Percentiles rank a stretch among this genome's conserved stretches.
Evolutionary conservation across 2,113 vertebrate genomes (phyloP).

Genomic region (Psilopsiagon aurifrons): DNA sequence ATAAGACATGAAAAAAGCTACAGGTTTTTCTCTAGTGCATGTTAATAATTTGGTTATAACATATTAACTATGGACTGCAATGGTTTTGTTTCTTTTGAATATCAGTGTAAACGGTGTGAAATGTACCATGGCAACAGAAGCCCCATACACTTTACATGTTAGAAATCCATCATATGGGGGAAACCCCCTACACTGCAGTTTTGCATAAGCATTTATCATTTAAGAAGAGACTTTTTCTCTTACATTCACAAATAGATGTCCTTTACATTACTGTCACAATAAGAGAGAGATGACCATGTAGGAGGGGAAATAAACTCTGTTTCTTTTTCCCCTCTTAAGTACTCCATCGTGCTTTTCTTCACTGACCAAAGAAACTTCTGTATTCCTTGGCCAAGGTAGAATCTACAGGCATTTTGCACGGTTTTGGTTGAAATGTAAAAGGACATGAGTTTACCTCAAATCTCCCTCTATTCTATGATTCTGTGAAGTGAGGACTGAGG

Average conservation of each 20-base stretch:
- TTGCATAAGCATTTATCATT: background rate
- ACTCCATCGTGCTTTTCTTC: background rate
- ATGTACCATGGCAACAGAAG: background rate
- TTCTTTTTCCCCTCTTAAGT: background rate
- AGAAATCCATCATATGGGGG: background rate
- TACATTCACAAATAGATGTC: background rate
- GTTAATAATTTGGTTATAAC: background rate
- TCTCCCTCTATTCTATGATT: background rate
- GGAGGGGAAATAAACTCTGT: background rate
- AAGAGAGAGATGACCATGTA: background rate
- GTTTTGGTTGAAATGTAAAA: background rate
- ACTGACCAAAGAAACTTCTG: slow-evolving; percentile 14
- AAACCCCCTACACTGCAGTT: background rate
- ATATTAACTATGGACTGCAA: background rate
- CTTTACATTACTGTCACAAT: background rate
- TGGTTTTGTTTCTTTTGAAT: background rate
- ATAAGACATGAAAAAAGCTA: background rate
- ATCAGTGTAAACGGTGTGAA: background rate
- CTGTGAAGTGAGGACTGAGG: background rate
- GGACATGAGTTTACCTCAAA: background rate
- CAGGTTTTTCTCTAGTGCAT: background rate
- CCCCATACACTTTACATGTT: background rate
- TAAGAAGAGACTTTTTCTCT: background rate
- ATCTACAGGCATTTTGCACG: background rate
- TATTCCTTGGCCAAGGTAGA: background rate